A percentile compares a stretch with the other conserved stretches of the same genome.
Conservation (phyloP, 2,797 vertebrate species). For the Falco naumanni region DNA sequence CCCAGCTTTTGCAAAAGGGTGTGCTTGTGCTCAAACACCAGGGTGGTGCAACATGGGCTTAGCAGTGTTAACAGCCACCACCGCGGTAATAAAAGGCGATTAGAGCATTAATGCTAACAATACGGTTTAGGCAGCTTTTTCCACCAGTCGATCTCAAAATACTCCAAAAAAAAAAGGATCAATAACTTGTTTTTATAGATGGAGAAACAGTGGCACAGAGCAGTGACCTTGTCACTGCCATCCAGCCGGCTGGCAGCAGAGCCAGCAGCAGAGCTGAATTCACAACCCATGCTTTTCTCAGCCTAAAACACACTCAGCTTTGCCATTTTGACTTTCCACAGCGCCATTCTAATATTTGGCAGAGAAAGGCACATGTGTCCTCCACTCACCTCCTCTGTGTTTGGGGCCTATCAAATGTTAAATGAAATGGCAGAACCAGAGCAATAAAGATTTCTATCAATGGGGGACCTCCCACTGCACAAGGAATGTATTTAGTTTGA, state of each 20-base stretch:
- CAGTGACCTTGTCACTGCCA: background rate
- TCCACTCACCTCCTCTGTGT: slow-evolving; percentile 1
- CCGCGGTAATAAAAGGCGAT: background rate
- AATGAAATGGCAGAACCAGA: slow-evolving; percentile 38
- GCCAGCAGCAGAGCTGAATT: background rate
- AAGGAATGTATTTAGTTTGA: slow-evolving; percentile 48
- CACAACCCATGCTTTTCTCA: background rate
- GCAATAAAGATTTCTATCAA: slow-evolving; percentile 67
- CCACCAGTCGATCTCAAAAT: background rate
- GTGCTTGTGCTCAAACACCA: background rate
- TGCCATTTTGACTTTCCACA: background rate
- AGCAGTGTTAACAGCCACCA: background rate
- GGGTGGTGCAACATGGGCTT: background rate
- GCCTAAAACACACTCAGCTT: background rate
- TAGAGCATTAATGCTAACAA: background rate
- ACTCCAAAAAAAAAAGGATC: background rate
- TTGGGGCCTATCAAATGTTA: slow-evolving; percentile 23
- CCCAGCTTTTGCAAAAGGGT: background rate
- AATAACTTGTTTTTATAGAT: background rate
- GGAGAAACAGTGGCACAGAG: background rate
- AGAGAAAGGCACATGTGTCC: background rate
- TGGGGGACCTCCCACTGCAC: slow-evolving; percentile 51
- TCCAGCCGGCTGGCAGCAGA: background rate
- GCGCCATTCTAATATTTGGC: background rate
- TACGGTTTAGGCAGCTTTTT: background rate